Base-by-base conservation (phyloP, 64 coral and sea anemone species). In the Porites lutea region DNA sequence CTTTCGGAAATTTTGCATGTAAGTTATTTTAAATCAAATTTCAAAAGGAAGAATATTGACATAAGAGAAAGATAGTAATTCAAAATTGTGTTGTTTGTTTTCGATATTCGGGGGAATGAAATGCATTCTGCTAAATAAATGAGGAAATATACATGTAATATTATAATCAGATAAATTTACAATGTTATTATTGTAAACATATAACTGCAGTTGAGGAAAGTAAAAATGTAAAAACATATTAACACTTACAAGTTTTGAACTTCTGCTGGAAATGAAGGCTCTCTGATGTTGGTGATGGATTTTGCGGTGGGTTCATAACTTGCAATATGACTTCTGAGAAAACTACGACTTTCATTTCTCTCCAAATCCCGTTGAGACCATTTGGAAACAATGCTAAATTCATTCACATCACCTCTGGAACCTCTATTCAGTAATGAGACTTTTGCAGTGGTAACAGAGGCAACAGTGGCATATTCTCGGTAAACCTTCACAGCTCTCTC, bases 291-390 rank as follows among this genome's bases (percentile, higher is more conserved):
- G 12, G 18, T 8, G 2, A 97, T 91, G 55, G 48, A 73, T 55
- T 46, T 53, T 59, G 67, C 37, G 3, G 51, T 72, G 46, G 20
- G 73, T 65, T 76, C 61, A 72, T 68, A 87, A 13, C 4, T 88
- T 45, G 69, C 54, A 23, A 66, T 13, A 5, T 97, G 92, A 23
- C 50, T 83, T 91, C 92, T 97, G 48, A 83, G 76, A 83, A 94
- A 97, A 72, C 16, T 78, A 37, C 82, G 90, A 37, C 75, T 94
- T 91, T 94, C 95, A 51, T 78, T 91, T 88, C 92, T 94, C 3
- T 83, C 92, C 37, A 97, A 53, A 83, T 97, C 95, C 18, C 88
- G 74, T 72, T 97, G 95, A 59, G 87, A 89, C 95, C 95, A 97
- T 6, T 73, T 52, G 65, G 95, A 97, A 57, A n/a, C 52, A 3